phyloP scores from a whole-genome alignment of 2,113 vertebrate genomes.

The Pachyramphus minor region DNA sequence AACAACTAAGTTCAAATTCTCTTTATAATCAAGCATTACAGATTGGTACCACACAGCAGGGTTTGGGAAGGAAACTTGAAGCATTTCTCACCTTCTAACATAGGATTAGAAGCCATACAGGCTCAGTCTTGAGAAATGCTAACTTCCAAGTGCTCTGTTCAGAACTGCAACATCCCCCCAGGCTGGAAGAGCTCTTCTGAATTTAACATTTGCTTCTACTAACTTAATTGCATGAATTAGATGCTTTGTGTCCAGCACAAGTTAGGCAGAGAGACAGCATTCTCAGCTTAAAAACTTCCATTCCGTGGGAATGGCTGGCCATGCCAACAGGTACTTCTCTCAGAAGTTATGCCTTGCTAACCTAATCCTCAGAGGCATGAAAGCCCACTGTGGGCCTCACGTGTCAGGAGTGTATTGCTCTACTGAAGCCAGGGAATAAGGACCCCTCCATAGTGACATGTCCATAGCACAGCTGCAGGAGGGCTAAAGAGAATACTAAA shows the following conservation, averaged over 20 bases:
- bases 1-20: neutral
- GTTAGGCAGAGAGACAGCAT: neutral
- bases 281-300: neutral
- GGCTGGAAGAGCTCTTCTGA: neutral
- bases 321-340: neutral
- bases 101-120: neutral
- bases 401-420: neutral
- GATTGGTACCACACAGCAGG: neutral
- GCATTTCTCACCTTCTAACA: neutral
- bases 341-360: neutral
- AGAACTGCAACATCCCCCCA: neutral
- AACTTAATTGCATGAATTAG: neutral
- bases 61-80: neutral
- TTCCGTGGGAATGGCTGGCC: neutral
- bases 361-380: neutral
- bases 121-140: neutral
- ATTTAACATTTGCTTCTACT: neutral
- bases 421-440: neutral
- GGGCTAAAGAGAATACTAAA: constrained; percentile 36
- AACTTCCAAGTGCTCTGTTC: neutral
- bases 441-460: constrained; percentile 4
- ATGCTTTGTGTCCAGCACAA: neutral
- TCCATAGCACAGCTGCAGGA: neutral
- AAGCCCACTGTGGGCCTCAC: neutral
- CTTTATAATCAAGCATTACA: neutral